These are phyloP conservation scores for Pteruthius melanotis DNA, from an alignment of 2,113 vertebrate genomes.

Conservation along the genomic window DNA sequence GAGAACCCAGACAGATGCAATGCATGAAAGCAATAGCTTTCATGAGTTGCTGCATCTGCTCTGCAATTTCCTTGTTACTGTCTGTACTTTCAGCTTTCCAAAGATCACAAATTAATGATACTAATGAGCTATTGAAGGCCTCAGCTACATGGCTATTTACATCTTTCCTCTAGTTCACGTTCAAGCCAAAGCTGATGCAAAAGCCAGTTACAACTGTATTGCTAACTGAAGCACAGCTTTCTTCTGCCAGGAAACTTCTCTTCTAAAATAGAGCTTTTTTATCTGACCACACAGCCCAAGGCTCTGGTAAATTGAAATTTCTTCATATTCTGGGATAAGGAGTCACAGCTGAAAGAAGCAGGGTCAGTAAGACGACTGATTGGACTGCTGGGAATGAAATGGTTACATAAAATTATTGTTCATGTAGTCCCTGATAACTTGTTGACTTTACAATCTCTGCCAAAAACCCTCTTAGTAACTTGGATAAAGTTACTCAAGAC, in stretches of 20 bases:
- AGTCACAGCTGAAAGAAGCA: background rate
- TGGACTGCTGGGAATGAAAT: background rate
- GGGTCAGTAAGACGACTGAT: background rate
- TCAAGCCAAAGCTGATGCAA: background rate
- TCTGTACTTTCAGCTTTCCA: background rate
- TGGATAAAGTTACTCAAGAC: background rate
- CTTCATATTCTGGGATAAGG: background rate
- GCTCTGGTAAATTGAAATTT: background rate
- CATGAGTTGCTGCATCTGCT: background rate
- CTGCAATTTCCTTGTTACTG: background rate
- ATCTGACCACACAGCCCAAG: background rate
- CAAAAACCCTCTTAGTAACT: background rate
- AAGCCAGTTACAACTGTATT: background rate
- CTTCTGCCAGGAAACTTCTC: background rate
- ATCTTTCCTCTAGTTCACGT: background rate
- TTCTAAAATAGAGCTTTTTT: background rate
- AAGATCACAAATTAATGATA: background rate
- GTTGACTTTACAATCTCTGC: background rate
- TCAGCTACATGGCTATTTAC: background rate
- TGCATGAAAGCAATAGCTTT: background rate
- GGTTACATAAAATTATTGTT: background rate
- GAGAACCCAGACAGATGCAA: background rate
- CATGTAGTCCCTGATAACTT: background rate
- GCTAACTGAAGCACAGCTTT: fast-evolving
- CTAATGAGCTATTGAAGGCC: background rate